Evolutionary conservation across 2,797 vertebrate genomes (phyloP).

Genomic region (Brachyrhaphis roseni): DNA sequence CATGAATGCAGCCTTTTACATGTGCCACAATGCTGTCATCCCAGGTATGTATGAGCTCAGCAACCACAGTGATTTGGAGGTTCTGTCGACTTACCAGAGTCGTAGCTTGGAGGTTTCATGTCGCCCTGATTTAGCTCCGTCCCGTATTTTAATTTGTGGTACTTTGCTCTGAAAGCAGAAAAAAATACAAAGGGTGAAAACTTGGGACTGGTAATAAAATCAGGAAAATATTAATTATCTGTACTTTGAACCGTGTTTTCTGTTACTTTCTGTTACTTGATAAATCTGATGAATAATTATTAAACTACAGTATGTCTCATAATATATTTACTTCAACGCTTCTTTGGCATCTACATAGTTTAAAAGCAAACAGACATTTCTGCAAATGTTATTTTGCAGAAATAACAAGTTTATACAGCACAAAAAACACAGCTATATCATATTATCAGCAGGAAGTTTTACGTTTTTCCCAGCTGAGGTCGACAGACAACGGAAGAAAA

Average conservation of each 20-base stretch:
- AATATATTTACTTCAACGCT: background rate
- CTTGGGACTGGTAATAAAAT: background rate
- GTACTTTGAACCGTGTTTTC: background rate
- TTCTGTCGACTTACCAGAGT: slow-evolving; percentile 89
- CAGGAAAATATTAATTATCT: background rate
- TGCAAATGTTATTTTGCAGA: background rate
- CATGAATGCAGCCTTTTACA: slow-evolving; percentile 42
- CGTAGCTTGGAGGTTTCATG: slow-evolving; percentile 97
- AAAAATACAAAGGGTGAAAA: slow-evolving; percentile 45
- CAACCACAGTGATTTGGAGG: slow-evolving; percentile 52
- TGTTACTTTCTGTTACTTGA: background rate
- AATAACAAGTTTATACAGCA: background rate
- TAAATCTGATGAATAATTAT: background rate
- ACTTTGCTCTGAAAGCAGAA: slow-evolving; percentile 89
- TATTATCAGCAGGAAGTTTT: background rate
- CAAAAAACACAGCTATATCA: background rate
- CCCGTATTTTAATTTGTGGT: slow-evolving; percentile 98
- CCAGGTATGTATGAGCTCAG: slow-evolving; percentile 57
- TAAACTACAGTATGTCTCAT: background rate
- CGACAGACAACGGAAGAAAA: slow-evolving; percentile 12
- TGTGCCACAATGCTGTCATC: slow-evolving; percentile 41
- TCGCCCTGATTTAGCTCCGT: slow-evolving; percentile 98
- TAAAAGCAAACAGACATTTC: background rate
- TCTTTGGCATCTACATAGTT: background rate
- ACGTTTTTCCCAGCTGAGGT: background rate